phyloP scores from a whole-genome alignment of 1,140 invertebrate genomes.

The Drosophila pseudoananassae region DNA sequence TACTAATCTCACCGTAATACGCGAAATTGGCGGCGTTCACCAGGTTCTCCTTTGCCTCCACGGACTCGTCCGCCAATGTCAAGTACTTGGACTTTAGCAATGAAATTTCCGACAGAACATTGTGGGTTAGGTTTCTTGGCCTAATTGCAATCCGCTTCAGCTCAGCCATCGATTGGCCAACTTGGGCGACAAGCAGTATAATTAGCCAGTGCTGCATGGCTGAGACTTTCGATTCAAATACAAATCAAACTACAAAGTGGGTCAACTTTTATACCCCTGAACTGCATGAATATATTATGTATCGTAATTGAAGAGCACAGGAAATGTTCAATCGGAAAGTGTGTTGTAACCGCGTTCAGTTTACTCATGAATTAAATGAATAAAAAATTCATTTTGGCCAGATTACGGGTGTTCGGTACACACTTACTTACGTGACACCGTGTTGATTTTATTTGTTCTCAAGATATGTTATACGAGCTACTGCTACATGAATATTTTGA shows the following conservation, averaged over 20 bases:
- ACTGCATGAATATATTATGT: neutral
- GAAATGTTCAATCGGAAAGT: neutral
- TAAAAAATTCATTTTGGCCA: neutral
- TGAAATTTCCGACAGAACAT: neutral
- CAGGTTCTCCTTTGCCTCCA: neutral
- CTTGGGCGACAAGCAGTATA: neutral
- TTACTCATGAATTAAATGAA: neutral
- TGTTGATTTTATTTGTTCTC: neutral
- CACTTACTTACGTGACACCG: conserved; percentile 1
- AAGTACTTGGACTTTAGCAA: neutral
- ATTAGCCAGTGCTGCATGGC: neutral
- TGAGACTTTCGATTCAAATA: neutral
- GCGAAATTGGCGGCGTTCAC: conserved; percentile 87
- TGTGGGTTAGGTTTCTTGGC: neutral
- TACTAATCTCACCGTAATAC: conserved; percentile 96
- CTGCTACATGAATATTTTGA: neutral
- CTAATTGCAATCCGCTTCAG: neutral
- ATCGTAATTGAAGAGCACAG: conserved; percentile 1
- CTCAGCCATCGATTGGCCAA: neutral
- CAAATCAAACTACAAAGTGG: neutral
- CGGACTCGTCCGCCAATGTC: neutral
- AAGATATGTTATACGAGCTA: neutral
- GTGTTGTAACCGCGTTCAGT: neutral
- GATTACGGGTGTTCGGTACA: neutral
- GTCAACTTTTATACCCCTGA: neutral